phyloP scores from a whole-genome alignment of 1,140 invertebrate species.

The Philotrypesis tridentata region DNA sequence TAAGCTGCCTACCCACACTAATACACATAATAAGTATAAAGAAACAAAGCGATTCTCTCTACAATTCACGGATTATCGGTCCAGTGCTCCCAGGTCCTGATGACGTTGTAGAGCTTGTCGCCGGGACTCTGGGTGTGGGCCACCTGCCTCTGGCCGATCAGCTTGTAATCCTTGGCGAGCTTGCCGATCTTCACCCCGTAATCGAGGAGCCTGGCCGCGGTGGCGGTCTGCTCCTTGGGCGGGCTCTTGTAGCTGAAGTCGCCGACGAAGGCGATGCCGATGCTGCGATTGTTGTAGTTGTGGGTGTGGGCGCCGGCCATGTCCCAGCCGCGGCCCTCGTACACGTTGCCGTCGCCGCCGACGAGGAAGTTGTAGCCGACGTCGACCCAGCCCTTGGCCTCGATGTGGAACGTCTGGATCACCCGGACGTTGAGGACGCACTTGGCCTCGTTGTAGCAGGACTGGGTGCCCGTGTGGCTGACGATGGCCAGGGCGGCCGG shows the following conservation, averaged over 20 bases:
- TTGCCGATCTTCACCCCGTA: constrained; percentile 76
- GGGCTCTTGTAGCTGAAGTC: constrained; percentile 71
- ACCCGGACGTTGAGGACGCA: constrained; percentile 74
- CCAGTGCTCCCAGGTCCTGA: constrained; percentile 78
- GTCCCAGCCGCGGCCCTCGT: constrained; percentile 83
- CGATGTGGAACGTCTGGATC: constrained; percentile 85
- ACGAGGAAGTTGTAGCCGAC: constrained; percentile 64
- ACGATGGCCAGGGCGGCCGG: constrained; percentile 85
- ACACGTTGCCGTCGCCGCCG: constrained; percentile 83
- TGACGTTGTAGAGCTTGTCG: constrained; percentile 76
- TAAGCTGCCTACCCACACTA: no score
- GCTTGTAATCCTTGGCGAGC: constrained; percentile 76
- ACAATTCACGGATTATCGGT: constrained; percentile 51
- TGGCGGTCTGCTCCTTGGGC: constrained; percentile 75
- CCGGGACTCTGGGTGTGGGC: constrained; percentile 80
- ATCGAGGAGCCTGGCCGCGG: constrained; percentile 75
- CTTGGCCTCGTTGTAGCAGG: constrained; percentile 74
- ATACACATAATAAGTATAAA: no score
- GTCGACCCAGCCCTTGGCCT: constrained; percentile 78
- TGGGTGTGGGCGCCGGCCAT: constrained; percentile 81
- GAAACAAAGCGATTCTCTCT: no score
- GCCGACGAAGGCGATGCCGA: constrained; percentile 83
- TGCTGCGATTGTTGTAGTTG: constrained; percentile 80
- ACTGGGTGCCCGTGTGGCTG: constrained; percentile 79
- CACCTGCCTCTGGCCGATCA: constrained; percentile 81